phyloP scores from a whole-genome alignment of 1,140 invertebrate genomes.

The Lepidurus couesii region DNA sequence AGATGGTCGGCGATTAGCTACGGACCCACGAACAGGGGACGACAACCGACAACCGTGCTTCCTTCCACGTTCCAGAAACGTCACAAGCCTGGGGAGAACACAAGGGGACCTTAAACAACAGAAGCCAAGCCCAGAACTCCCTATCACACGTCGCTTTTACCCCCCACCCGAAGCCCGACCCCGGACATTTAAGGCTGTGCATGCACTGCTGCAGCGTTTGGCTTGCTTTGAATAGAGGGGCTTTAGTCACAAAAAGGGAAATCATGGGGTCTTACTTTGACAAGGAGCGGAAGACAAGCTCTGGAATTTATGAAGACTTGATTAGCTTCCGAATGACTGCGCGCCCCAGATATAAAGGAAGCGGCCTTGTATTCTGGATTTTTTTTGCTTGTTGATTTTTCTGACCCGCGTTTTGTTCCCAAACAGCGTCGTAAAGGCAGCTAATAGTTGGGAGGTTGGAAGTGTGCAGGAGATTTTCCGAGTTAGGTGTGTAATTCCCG shows the following conservation, averaged over 20 bases:
- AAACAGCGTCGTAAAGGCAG: not conserved
- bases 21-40: not conserved
- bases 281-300: constrained; percentile 2
- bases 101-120: not conserved
- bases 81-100: not conserved
- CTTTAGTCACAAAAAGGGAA: constrained; percentile 15
- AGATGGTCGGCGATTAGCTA: constrained; percentile 2
- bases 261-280: constrained; percentile 11
- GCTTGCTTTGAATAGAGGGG: not conserved
- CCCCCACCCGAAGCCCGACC: not conserved
- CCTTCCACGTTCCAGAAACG: not conserved
- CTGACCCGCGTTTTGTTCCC: not conserved
- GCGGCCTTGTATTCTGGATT: not conserved
- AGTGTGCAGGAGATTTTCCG: not conserved
- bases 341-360: not conserved
- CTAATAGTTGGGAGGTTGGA: constrained; percentile 2
- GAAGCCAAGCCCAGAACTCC: not conserved
- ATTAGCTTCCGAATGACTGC: constrained; percentile 18
- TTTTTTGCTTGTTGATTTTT: not conserved
- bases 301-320: constrained; percentile 15
- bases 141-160: not conserved
- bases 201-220: not conserved
- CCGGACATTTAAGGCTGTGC: not conserved
- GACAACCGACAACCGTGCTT: constrained; percentile 17
- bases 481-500: not conserved